Conservation (phyloP, 2,888 invertebrate species). For the Subacronicta megacephala region DNA sequence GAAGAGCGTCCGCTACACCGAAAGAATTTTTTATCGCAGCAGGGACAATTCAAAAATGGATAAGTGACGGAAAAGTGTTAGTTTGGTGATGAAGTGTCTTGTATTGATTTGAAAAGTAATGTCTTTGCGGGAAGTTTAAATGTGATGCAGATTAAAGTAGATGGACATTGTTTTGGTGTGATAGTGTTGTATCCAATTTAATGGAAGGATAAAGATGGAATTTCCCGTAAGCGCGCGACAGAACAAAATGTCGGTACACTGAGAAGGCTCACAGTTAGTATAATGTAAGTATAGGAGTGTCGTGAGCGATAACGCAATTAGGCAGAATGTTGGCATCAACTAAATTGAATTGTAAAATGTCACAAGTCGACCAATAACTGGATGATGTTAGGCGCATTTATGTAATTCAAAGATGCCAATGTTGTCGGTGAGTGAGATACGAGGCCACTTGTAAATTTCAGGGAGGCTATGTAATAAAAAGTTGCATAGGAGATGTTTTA, state of each 20-base stretch:
- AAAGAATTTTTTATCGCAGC: slow-evolving; percentile 88
- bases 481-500: slow-evolving; percentile 78
- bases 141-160: slow-evolving; percentile 73
- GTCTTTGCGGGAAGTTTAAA: slow-evolving; percentile 79
- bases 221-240: slow-evolving; percentile 79
- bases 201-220: slow-evolving; percentile 84
- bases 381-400: slow-evolving; percentile 74
- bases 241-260: slow-evolving; percentile 74
- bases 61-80: slow-evolving; percentile 86
- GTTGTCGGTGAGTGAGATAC: slow-evolving; percentile 64
- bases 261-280: slow-evolving; percentile 71
- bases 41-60: slow-evolving; percentile 83
- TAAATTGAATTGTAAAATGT: slow-evolving; percentile 71
- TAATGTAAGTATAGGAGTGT: slow-evolving; percentile 76
- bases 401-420: slow-evolving; percentile 71
- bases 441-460: slow-evolving; percentile 73
- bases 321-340: slow-evolving; percentile 70
- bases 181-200: slow-evolving; percentile 88
- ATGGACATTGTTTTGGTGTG: slow-evolving; percentile 87
- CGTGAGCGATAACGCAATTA: slow-evolving; percentile 66
- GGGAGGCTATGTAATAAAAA: slow-evolving; percentile 71
- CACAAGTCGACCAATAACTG: slow-evolving; percentile 71
- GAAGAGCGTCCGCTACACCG: slow-evolving; percentile 75
- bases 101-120: slow-evolving; percentile 70
- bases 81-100: slow-evolving; percentile 82